phyloP scores from a whole-genome alignment of 2,888 invertebrate species.

The Suillia variegata region DNA sequence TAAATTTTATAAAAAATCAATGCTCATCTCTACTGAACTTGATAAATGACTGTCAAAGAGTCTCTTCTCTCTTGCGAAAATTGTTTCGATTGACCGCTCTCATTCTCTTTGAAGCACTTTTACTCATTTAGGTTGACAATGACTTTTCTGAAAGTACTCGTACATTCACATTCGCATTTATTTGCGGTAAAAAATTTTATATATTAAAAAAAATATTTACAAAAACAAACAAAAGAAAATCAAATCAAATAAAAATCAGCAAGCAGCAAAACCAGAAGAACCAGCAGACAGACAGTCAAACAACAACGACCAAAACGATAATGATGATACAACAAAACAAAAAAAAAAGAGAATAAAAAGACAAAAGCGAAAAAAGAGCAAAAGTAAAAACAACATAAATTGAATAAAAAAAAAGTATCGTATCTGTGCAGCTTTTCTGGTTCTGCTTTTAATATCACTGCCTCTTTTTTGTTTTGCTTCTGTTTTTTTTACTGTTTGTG shows the following conservation, averaged over 20 bases:
- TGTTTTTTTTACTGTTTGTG: too few species aligned
- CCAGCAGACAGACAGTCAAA: too few species aligned
- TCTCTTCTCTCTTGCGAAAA: too few species aligned
- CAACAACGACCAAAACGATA: not conserved
- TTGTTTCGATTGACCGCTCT: too few species aligned
- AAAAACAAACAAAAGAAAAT: not conserved
- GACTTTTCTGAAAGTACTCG: conserved; percentile 11
- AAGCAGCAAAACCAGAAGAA: too few species aligned
- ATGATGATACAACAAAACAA: not conserved
- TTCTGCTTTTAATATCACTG: not conserved
- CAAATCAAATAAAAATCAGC: not conserved
- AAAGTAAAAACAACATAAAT: not conserved
- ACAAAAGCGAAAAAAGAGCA: not conserved
- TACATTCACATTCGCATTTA: not conserved
- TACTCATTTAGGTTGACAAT: conserved; percentile 9
- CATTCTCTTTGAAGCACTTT: conserved; percentile 1
- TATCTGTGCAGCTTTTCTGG: not conserved
- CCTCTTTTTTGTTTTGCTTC: too few species aligned
- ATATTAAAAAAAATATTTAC: not conserved
- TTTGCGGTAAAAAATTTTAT: too few species aligned
- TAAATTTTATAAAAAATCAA: too few species aligned
- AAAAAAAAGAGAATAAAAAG: too few species aligned
- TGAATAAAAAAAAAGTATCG: not conserved
- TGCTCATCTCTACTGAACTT: too few species aligned
- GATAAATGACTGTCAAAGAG: too few species aligned